Evolutionary conservation across 1,140 invertebrate species (phyloP), one percentile per base, ranked within the genome.

Genomic region (Atopsyche davidsoni): DNA sequence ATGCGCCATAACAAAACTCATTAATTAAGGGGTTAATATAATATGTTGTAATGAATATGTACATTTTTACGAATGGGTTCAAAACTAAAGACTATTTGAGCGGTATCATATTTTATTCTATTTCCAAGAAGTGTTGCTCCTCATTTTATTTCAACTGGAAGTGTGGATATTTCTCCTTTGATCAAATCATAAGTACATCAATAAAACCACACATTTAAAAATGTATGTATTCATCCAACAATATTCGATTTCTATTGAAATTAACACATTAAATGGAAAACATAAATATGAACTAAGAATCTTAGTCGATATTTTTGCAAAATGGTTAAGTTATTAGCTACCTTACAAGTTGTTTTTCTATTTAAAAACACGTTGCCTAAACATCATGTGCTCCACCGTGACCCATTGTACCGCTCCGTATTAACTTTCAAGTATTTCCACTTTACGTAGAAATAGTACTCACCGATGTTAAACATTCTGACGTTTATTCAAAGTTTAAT

Each of bases 301-400:
- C 4, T 40, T 7, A 7, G 7, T 9, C 7, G 4, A 18, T 21
- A 18, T 51, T 21, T 32, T 38, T 43, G 48, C 41, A 51, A 41
- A 51, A 45, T 44, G 41, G 41, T 51, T 51, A 51, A 51, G 24
- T 44, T 25, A 36, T 41, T 51, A 51, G 31, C 48, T 51, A 51
- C 28, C 25, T 51, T 44, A 34, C 42, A 51, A 39, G 25, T 50
- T 50, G 25, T 42, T 42, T 22, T 18, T 44, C 48, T 51, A 51
- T 51, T 34, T 41, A 51, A n/a, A 44, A 45, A 51, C 48, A 51
- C 48, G 45, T 51, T 51, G 42, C 45, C 48, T 56, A 56, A 51
- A 51, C 39, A 49, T 52, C 46, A 48, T 57, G 55, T 57, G 55
- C 55, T 56, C 49, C 22, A 21, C 35, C 51, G 46, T 21, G 49